Percentiles rank a stretch among this genome's conserved stretches.
phyloP scores from a whole-genome alignment of 2,113 vertebrate genomes.

The Centropristis striata region DNA sequence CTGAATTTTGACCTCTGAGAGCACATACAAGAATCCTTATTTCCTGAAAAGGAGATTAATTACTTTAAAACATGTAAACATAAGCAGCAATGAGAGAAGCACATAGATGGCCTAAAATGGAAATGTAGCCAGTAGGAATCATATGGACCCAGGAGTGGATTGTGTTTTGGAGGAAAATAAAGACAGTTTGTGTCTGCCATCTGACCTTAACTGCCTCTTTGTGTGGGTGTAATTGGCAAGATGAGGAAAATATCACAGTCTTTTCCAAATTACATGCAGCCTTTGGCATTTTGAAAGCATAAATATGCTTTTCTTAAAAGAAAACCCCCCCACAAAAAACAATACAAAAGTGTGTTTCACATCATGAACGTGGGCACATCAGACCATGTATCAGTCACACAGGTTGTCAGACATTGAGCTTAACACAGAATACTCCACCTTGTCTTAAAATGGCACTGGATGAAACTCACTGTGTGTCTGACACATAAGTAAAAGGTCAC shows the following conservation, averaged over 20 bases:
- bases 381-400: neutral
- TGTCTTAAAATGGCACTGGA: neutral
- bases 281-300: constrained; percentile 37
- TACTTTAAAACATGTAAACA: neutral
- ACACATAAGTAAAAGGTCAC: neutral
- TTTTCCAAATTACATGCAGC: constrained; percentile 17
- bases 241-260: constrained; percentile 1
- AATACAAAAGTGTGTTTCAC: neutral
- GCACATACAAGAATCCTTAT: neutral
- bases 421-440: neutral
- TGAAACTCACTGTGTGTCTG: neutral
- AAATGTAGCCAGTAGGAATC: neutral
- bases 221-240: constrained; percentile 33
- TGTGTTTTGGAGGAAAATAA: constrained; percentile 1
- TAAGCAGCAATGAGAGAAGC: neutral
- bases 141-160: neutral
- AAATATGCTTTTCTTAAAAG: neutral
- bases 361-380: neutral
- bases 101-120: neutral
- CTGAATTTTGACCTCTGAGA: neutral
- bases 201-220: constrained; percentile 33
- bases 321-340: neutral
- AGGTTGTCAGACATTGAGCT: neutral
- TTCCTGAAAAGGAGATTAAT: constrained; percentile 1
- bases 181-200: constrained; percentile 15